These are phyloP conservation scores for Epinephelus awoara DNA, from an alignment of 2,797 vertebrate species.

Conservation along the genomic window DNA sequence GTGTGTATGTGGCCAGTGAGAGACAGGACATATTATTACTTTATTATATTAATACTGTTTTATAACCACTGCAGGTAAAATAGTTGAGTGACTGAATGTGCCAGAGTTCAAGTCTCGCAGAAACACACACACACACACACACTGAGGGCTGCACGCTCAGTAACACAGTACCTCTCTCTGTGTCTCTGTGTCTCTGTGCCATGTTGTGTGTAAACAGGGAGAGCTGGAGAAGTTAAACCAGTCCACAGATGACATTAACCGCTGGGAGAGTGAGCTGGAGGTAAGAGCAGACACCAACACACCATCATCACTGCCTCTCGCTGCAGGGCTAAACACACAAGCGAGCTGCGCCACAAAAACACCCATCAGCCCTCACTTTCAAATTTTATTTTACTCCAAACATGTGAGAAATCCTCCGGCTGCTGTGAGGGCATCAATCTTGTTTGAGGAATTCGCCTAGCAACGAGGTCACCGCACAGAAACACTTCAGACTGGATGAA, in stretches of 20 bases:
- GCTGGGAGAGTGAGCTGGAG: conserved; percentile 97
- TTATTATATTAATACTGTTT: too few relatives aligned
- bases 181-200: background rate
- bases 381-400: background rate
- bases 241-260: conserved; percentile 97
- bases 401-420: background rate
- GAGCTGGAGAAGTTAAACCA: conserved; percentile 98
- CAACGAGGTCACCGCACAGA: conserved; percentile 11
- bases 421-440: background rate
- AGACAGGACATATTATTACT: too few relatives aligned
- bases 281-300: conserved; percentile 77
- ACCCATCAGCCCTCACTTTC: background rate
- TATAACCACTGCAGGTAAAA: too few relatives aligned
- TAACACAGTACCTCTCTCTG: conserved; percentile 28
- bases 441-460: conserved; percentile 23
- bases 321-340: conserved; percentile 28
- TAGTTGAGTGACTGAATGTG: too few relatives aligned
- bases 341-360: conserved; percentile 1
- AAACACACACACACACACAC: conserved; percentile 18
- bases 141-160: conserved; percentile 23
- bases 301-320: conserved; percentile 3
- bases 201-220: conserved; percentile 83
- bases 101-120: too few relatives aligned
- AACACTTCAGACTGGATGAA: conserved; percentile 36
- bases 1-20: too few relatives aligned